Conservation (phyloP, 2,888 invertebrate genomes). For the Xanthorhoe spadicearia region DNA sequence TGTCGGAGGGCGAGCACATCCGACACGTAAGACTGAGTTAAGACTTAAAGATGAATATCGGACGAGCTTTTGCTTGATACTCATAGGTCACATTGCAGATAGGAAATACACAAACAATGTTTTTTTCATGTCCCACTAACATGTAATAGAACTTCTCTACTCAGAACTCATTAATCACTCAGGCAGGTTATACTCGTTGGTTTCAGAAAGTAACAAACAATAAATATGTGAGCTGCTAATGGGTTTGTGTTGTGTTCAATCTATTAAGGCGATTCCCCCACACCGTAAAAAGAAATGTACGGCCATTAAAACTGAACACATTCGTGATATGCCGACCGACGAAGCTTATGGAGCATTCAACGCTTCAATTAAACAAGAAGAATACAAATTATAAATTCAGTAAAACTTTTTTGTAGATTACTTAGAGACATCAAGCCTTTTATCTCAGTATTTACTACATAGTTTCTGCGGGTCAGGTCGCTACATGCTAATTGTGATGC, state of each 20-base stretch:
- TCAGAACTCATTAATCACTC: neutral
- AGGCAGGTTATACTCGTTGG: neutral
- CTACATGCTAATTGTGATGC: no score
- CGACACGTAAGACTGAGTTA: neutral
- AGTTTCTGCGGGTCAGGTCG: no score
- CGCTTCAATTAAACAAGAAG: conserved; percentile 9
- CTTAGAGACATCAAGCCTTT: no score
- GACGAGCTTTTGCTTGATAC: neutral
- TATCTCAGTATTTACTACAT: no score
- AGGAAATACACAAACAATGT: neutral
- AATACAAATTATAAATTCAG: neutral
- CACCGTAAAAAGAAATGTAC: conserved; percentile 26
- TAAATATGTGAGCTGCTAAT: conserved; percentile 22
- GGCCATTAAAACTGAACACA: conserved; percentile 38
- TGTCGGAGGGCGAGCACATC: conserved; percentile 11
- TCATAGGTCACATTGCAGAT: neutral
- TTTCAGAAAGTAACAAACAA: conserved; percentile 8
- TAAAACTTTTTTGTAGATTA: no score
- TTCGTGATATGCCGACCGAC: conserved; percentile 45
- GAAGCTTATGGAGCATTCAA: conserved; percentile 13
- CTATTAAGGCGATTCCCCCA: conserved; percentile 21
- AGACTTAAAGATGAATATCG: neutral
- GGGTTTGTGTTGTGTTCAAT: conserved; percentile 24
- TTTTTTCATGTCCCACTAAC: neutral
- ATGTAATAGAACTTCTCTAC: neutral